phyloP scores from a whole-genome alignment of 2,113 vertebrate species.

The Collichthys lucidus region DNA sequence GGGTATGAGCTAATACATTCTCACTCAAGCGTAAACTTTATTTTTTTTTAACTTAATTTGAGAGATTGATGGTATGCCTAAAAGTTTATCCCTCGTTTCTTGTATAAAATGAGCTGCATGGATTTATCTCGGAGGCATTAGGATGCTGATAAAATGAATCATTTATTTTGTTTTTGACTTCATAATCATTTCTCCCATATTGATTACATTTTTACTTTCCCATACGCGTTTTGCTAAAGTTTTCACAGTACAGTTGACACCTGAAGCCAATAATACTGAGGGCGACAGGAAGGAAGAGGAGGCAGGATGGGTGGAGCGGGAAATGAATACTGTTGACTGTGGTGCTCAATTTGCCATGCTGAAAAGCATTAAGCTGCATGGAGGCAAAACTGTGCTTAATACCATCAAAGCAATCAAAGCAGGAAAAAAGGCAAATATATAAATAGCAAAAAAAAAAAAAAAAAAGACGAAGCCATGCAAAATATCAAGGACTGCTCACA shows the following conservation, averaged over 20 bases:
- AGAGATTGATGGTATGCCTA: constrained; percentile 46
- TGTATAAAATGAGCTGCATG: constrained; percentile 21
- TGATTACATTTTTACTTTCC: constrained; percentile 37
- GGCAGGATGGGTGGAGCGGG: constrained; percentile 75
- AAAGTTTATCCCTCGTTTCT: constrained; percentile 39
- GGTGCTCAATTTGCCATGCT: constrained; percentile 80
- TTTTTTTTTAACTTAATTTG: constrained; percentile 33
- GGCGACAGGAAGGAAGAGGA: constrained; percentile 70
- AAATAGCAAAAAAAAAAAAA: constrained; percentile 62
- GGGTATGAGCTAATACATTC: constrained; percentile 46
- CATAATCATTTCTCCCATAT: constrained; percentile 29
- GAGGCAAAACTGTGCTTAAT: constrained; percentile 78
- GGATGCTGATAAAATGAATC: constrained; percentile 36
- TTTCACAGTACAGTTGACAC: constrained; percentile 95
- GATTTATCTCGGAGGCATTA: constrained; percentile 37
- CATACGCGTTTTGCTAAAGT: constrained; percentile 52
- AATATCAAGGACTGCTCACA: constrained; percentile 67
- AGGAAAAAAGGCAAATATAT: constrained; percentile 67
- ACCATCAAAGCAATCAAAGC: constrained; percentile 81
- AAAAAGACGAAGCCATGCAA: constrained; percentile 78
- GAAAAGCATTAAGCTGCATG: constrained; percentile 75
- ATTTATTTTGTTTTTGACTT: constrained; percentile 34
- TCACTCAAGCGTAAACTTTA: constrained; percentile 39
- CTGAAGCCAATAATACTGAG: constrained; percentile 76
- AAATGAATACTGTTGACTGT: constrained; percentile 72